phyloP scores from a whole-genome alignment of 2,888 invertebrate genomes.

The Parnassius smintheus region DNA sequence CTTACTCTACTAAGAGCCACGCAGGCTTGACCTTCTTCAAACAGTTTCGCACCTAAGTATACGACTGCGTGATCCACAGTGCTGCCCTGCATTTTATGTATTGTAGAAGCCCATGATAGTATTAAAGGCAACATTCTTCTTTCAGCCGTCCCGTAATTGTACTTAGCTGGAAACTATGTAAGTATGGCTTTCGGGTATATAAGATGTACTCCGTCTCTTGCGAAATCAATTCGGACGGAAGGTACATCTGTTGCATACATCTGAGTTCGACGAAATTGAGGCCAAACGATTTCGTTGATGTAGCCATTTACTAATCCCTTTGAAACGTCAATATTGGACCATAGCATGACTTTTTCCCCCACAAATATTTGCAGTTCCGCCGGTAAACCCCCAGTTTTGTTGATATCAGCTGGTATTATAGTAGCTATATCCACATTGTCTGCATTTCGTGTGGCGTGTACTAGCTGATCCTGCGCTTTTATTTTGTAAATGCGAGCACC shows the following conservation, averaged over 20 bases:
- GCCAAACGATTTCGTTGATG: conserved; percentile 7
- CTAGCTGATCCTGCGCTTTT: conserved; percentile 6
- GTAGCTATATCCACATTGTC: conserved; percentile 2
- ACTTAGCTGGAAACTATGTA: too few relatives aligned
- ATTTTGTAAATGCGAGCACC: conserved; percentile 1
- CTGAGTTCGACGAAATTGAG: conserved; percentile 7
- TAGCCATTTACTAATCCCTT: conserved; percentile 5
- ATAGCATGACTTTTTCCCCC: not conserved
- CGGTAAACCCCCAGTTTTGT: not conserved
- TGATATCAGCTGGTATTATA: not conserved
- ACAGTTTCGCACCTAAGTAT: too few relatives aligned
- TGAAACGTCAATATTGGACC: not conserved
- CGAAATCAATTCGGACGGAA: conserved; percentile 1
- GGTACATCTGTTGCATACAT: conserved; percentile 1
- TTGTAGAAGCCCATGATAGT: too few relatives aligned
- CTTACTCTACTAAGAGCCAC: too few relatives aligned
- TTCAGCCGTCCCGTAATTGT: too few relatives aligned
- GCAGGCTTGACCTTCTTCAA: too few relatives aligned
- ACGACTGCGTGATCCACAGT: too few relatives aligned
- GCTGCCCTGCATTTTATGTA: too few relatives aligned
- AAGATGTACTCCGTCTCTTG: too few relatives aligned
- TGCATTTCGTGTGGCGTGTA: conserved; percentile 8
- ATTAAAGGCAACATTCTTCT: too few relatives aligned
- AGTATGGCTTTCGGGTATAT: not conserved
- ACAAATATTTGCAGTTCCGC: not conserved